Conservation (phyloP, 2,888 invertebrate genomes). For the Lasioglossum zephyrum region DNA sequence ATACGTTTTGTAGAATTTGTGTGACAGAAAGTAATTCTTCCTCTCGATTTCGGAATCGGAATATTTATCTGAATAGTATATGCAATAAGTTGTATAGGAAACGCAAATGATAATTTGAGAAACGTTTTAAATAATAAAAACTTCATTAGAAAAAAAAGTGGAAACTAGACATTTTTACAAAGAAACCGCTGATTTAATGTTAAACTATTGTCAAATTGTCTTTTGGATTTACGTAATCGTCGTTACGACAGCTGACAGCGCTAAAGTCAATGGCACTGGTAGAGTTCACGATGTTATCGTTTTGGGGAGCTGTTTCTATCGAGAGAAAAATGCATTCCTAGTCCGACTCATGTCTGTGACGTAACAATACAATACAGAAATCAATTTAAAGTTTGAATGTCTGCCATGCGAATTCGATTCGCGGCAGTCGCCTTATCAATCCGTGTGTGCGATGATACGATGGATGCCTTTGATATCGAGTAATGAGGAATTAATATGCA, state of each 20-base stretch:
- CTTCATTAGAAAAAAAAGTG: too few species aligned
- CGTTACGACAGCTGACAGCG: background rate
- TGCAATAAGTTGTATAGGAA: too few species aligned
- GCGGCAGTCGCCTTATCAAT: constrained; percentile 23
- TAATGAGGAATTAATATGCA: constrained; percentile 10
- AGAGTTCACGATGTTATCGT: constrained; percentile 41
- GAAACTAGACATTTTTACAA: too few species aligned
- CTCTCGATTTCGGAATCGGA: too few species aligned
- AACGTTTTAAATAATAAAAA: too few species aligned
- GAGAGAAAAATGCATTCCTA: constrained; percentile 34
- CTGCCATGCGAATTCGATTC: constrained; percentile 25
- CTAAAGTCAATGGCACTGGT: constrained; percentile 22
- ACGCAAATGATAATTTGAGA: too few species aligned
- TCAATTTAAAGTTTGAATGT: constrained; percentile 30
- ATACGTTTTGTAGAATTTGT: too few species aligned
- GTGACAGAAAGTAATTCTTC: too few species aligned
- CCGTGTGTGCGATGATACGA: background rate
- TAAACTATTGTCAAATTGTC: background rate
- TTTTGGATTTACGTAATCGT: constrained; percentile 22
- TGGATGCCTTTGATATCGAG: constrained; percentile 21
- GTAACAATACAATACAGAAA: constrained; percentile 49
- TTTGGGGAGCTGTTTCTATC: background rate
- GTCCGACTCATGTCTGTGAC: constrained; percentile 11
- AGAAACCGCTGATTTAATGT: background rate
- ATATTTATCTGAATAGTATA: too few species aligned